These are phyloP conservation scores for Luehdorfia chinensis DNA, from an alignment of 1,140 invertebrate genomes.

Conservation along the genomic window DNA sequence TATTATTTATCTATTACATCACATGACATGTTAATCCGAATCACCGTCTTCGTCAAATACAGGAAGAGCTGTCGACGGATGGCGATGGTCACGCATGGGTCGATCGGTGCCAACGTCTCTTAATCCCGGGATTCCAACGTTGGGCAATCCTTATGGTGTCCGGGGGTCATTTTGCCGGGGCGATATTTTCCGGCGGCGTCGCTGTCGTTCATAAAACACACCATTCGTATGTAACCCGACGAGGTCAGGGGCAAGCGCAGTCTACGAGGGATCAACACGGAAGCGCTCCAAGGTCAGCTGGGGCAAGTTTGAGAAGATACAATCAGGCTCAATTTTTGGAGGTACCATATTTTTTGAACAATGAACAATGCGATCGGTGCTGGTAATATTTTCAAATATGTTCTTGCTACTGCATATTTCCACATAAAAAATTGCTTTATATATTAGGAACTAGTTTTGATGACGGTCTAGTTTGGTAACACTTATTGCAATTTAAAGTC, in stretches of 20 bases:
- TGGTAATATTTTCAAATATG: no score
- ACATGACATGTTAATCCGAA: no score
- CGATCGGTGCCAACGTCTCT: slow-evolving; percentile 50
- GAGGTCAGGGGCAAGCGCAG: slow-evolving; percentile 90
- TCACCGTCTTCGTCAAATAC: no score
- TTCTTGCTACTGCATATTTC: no score
- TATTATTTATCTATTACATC: no score
- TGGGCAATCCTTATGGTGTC: slow-evolving; percentile 90
- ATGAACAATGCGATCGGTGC: background rate
- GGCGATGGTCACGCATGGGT: slow-evolving; percentile 65
- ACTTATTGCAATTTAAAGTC: no score
- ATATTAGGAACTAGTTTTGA: no score
- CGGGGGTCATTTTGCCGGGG: slow-evolving; percentile 92
- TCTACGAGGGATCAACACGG: slow-evolving; percentile 83
- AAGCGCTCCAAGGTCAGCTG: slow-evolving; percentile 86
- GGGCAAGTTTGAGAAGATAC: slow-evolving; percentile 87
- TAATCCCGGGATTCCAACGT: slow-evolving; percentile 72
- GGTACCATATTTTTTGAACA: slow-evolving; percentile 70
- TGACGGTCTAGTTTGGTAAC: no score
- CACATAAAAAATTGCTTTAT: no score
- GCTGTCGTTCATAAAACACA: slow-evolving; percentile 86
- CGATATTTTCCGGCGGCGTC: slow-evolving; percentile 83
- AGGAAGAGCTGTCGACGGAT: slow-evolving; percentile 73
- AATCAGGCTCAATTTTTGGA: slow-evolving; percentile 85
- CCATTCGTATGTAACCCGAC: slow-evolving; percentile 90